Evolutionary conservation across 1,140 invertebrate species (phyloP), one percentile per base, ranked within the genome.

Genomic region (Papilio xuthus): DNA sequence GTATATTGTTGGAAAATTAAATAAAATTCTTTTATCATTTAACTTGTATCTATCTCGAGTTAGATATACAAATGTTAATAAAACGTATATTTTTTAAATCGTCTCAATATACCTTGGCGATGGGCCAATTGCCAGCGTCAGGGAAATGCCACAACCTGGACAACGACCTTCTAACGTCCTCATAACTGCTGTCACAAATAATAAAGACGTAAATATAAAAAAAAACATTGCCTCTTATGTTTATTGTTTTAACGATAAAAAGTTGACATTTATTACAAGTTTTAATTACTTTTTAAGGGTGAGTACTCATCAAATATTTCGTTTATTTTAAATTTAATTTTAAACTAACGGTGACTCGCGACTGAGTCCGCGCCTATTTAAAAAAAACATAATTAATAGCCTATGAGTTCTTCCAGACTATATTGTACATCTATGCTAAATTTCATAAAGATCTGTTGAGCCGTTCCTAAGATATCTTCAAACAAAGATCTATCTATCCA

Each of bases 161-260:
- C 26, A 56, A 75, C 23, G 73, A 75, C 50, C 56, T 47, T 73
- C 41, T n/a, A 50, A 50, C 44, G 47, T 8, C 28, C 23, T 75
- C 50, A 75, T 75, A 56, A 75, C 73, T 37, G 47, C 18, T 32
- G 53, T 50, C 73, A 53, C 73, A 75, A 47, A 75, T 56, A 75
- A 75, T 75, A 56, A 56, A 67, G 28, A 53, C 47, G 6, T 50
- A 47, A 37, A 75, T 53, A 75, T 75, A 75, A 75, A 56, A 75
- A n/a, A 56, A 23, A 75, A 32, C 73, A 56, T 74, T 50, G 15
- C 37, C n/a, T 75, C 15, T 75, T 56, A 56, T 13, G 8, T 75
- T 75, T 53, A 74, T 53, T 28, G 23, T 73, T 74, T 53, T 74
- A 74, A 13, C 12, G 20, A 44, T 20, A 50, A 13, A 32, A 74